Percentiles rank a stretch among this genome's conserved stretches.
phyloP scores from a whole-genome alignment of 2,888 invertebrate species.

The Sinelater perroti region DNA sequence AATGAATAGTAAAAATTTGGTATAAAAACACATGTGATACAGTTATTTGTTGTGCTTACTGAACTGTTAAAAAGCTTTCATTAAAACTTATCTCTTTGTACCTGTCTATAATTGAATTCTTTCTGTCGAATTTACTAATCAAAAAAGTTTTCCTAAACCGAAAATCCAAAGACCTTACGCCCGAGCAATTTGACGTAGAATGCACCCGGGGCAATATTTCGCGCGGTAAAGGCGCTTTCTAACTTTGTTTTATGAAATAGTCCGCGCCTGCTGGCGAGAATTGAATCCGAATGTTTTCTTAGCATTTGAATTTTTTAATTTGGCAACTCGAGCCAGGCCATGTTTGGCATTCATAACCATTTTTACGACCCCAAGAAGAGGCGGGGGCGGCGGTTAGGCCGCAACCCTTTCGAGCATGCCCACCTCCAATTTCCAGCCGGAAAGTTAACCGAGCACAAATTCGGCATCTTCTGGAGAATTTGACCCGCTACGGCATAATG shows the following conservation, averaged over 20 bases:
- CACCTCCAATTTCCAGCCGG: constrained; percentile 23
- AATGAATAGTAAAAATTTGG: too few species aligned
- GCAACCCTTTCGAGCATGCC: constrained; percentile 25
- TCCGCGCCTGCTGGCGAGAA: constrained; percentile 1
- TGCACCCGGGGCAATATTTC: too few species aligned
- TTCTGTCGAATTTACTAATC: too few species aligned
- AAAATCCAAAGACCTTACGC: too few species aligned
- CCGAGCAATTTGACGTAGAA: too few species aligned
- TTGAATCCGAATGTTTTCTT: constrained; percentile 9
- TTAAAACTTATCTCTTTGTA: too few species aligned
- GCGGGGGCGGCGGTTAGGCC: constrained; percentile 12
- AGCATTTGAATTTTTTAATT: constrained; percentile 19
- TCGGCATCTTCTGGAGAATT: constrained; percentile 38
- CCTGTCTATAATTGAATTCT: too few species aligned
- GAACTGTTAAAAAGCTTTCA: too few species aligned
- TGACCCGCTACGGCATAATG: constrained; percentile 51
- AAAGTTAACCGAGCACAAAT: constrained; percentile 36
- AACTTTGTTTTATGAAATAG: too few species aligned
- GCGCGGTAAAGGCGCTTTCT: neutral
- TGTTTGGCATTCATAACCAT: constrained; percentile 1
- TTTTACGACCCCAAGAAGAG: constrained; percentile 9
- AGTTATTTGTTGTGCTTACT: too few species aligned
- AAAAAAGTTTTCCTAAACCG: too few species aligned
- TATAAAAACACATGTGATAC: too few species aligned
- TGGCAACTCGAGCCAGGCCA: neutral